Evolutionary conservation across 2,113 vertebrate genomes (phyloP).

Genomic region (Muntiacus muntjak): DNA sequence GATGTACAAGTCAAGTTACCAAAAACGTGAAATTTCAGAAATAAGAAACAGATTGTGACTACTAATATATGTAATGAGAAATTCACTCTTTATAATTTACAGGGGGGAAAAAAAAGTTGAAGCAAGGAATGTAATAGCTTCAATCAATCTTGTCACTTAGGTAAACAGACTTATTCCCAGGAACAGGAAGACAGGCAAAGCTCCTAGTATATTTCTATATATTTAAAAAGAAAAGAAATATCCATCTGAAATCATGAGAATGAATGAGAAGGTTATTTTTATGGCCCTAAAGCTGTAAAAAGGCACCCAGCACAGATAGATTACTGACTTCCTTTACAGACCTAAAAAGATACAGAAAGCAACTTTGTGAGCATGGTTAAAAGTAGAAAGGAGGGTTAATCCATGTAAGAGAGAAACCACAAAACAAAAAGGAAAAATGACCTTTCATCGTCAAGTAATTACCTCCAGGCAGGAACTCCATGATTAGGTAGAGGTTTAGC

Average conservation of each 20-base stretch:
- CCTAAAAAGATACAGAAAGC: constrained; percentile 63
- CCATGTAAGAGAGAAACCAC: constrained; percentile 6
- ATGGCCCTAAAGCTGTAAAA: constrained; percentile 38
- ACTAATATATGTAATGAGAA: constrained; percentile 7
- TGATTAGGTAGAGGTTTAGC: constrained; percentile 99
- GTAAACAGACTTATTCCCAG: neutral
- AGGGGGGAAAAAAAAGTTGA: neutral
- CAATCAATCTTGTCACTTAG: constrained; percentile 12
- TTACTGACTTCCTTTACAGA: constrained; percentile 58
- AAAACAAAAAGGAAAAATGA: constrained; percentile 56
- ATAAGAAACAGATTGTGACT: neutral
- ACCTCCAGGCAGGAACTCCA: constrained; percentile 99
- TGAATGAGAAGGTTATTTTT: constrained; percentile 48
- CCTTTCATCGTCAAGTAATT: constrained; percentile 60
- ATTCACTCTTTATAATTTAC: neutral
- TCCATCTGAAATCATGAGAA: constrained; percentile 53
- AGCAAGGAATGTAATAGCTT: constrained; percentile 33
- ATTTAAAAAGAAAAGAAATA: constrained; percentile 27
- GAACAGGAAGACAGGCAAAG: neutral
- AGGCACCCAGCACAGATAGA: constrained; percentile 45
- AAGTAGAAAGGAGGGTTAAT: constrained; percentile 62
- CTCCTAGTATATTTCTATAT: neutral
- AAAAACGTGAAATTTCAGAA: constrained; percentile 39
- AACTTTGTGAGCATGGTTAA: constrained; percentile 46
- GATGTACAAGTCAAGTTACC: neutral